Conservation (phyloP, 2,797 vertebrate genomes). For the Falco biarmicus region DNA sequence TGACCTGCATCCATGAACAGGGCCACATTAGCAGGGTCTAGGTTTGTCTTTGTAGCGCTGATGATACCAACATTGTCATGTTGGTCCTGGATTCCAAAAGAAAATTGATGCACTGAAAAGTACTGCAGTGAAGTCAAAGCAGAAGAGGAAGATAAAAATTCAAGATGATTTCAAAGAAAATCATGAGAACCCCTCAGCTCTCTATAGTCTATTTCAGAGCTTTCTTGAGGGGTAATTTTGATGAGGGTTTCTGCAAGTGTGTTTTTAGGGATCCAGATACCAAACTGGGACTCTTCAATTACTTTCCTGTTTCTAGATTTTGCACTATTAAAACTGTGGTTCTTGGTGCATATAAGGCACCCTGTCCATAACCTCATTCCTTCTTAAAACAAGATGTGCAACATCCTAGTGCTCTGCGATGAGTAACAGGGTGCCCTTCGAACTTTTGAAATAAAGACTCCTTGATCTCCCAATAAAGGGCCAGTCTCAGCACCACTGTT, state of each 20-base stretch:
- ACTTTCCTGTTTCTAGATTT: background rate
- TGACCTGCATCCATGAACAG: background rate
- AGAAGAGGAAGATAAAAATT: background rate
- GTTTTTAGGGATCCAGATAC: background rate
- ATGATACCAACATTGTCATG: background rate
- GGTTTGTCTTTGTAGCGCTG: background rate
- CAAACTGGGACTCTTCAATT: background rate
- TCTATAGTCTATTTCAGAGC: background rate
- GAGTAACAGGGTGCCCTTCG: background rate
- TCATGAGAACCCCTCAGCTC: background rate
- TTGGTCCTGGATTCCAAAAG: background rate
- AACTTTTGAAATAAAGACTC: background rate
- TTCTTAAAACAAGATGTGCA: background rate
- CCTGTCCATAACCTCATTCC: background rate
- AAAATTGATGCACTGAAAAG: background rate
- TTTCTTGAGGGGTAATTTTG: background rate
- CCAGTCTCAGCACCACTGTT: background rate
- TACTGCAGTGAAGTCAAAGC: background rate
- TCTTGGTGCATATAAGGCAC: background rate
- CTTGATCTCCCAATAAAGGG: background rate
- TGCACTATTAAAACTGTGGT: background rate
- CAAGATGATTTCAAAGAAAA: background rate
- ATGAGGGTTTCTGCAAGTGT: background rate
- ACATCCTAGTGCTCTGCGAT: background rate
- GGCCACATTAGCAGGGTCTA: background rate